These are phyloP conservation scores for Muscidifurax raptorellus DNA, from an alignment of 1,140 invertebrate genomes.

Conservation along the genomic window DNA sequence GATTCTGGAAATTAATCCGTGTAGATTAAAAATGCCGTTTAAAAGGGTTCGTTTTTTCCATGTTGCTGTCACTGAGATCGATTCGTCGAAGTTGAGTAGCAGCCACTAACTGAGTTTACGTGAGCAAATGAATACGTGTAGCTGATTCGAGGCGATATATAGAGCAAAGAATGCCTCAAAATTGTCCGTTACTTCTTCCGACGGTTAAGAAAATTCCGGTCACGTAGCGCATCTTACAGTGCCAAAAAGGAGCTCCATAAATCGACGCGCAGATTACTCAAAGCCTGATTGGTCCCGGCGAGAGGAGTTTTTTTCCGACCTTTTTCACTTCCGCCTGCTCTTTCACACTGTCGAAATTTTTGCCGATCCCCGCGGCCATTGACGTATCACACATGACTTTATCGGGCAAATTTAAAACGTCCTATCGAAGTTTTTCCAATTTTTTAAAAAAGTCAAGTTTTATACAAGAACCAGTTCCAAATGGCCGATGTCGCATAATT, in stretches of 20 bases:
- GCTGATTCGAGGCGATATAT: neutral
- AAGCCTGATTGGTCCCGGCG: constrained; percentile 38
- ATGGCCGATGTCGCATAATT: no score
- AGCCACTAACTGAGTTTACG: no score
- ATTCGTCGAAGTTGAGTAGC: no score
- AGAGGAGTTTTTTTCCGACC: neutral
- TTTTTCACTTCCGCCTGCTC: neutral
- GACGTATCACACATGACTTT: neutral
- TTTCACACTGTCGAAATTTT: neutral
- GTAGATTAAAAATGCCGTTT: no score
- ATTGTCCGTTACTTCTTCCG: neutral
- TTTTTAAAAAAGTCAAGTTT: no score
- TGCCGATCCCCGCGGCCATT: neutral
- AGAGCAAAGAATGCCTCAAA: neutral
- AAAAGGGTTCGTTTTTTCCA: no score
- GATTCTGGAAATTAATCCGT: no score
- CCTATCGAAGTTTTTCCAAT: no score
- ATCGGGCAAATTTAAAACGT: neutral
- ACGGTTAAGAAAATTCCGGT: constrained; percentile 57
- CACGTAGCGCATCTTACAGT: constrained; percentile 65
- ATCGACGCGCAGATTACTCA: constrained; percentile 64
- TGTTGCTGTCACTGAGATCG: no score
- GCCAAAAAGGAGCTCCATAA: constrained; percentile 64
- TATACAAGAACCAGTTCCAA: no score
- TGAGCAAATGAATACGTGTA: neutral